These are phyloP conservation scores for Caenorhabditis elegans DNA, from an alignment of 1,140 invertebrate species.

Conservation along the genomic window DNA sequence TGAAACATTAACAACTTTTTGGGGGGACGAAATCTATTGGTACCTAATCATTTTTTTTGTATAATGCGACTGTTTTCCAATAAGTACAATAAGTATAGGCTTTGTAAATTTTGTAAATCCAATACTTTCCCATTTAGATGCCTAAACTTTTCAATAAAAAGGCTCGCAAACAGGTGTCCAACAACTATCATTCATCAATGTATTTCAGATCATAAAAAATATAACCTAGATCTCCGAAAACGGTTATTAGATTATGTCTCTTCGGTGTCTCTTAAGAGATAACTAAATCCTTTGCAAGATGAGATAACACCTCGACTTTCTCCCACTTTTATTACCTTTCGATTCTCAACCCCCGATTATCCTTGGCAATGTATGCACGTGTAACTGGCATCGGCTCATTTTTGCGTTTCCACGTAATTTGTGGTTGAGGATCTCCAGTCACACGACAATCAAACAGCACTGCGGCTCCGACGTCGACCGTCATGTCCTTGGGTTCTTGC, in stretches of 20 bases:
- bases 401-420: conserved; percentile 83
- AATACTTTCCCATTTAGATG: no score
- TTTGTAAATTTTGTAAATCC: no score
- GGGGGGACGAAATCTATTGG: no score
- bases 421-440: conserved; percentile 83
- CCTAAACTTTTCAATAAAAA: background rate
- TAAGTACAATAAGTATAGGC: no score
- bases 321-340: conserved; percentile 39
- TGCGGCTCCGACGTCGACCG: conserved; percentile 55
- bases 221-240: conserved; percentile 1
- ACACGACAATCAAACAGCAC: conserved; percentile 85
- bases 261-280: background rate
- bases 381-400: conserved; percentile 80
- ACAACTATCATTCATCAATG: no score
- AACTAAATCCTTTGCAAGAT: background rate
- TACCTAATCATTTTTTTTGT: no score
- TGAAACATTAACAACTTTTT: no score
- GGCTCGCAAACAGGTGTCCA: no score
- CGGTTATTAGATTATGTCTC: conserved; percentile 16
- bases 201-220: background rate
- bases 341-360: conserved; percentile 49
- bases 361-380: conserved; percentile 66
- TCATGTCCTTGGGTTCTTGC: conserved; percentile 54
- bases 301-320: background rate
- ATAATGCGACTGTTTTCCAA: no score